phyloP scores from a whole-genome alignment of 2,797 vertebrate genomes.

The Channa striata region DNA sequence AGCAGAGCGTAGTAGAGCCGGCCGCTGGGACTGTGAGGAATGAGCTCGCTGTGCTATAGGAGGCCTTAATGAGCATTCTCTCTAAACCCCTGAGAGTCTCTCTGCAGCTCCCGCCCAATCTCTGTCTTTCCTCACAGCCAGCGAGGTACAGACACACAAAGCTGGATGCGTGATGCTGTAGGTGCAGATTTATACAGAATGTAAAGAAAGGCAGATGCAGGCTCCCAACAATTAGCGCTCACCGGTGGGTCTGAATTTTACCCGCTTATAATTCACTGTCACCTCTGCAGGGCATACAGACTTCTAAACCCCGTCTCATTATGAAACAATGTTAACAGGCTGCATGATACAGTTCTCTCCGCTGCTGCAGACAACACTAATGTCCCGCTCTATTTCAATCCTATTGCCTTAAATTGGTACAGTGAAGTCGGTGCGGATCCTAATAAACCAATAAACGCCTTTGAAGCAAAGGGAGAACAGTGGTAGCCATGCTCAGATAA shows the following conservation, averaged over 20 bases:
- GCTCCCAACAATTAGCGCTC: not conserved
- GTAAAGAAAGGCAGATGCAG: slow-evolving; percentile 6
- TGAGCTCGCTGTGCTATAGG: slow-evolving; percentile 79
- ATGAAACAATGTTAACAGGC: slow-evolving; percentile 62
- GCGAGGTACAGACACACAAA: slow-evolving; percentile 59
- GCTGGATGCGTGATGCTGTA: slow-evolving; percentile 12
- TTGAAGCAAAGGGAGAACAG: slow-evolving; percentile 54
- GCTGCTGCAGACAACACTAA: slow-evolving; percentile 51
- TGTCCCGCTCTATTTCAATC: slow-evolving; percentile 66
- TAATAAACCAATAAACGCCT: slow-evolving; percentile 78
- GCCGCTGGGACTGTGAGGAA: slow-evolving; percentile 79
- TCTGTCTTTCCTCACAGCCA: slow-evolving; percentile 69
- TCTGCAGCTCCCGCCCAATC: slow-evolving; percentile 71
- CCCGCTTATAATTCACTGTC: slow-evolving; percentile 46
- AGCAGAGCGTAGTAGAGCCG: slow-evolving; percentile 74
- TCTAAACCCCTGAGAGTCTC: slow-evolving; percentile 78
- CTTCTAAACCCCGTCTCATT: slow-evolving; percentile 51
- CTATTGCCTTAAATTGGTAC: slow-evolving; percentile 57
- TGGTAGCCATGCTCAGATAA: slow-evolving; percentile 60
- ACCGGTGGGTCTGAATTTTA: slow-evolving; percentile 27
- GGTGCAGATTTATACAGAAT: slow-evolving; percentile 27
- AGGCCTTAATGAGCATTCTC: slow-evolving; percentile 83
- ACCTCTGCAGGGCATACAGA: slow-evolving; percentile 49
- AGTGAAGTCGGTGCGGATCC: slow-evolving; percentile 61
- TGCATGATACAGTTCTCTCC: slow-evolving; percentile 48